A percentile compares a stretch with the other conserved stretches of the same genome.
These are phyloP conservation scores for Mus pahari DNA, from an alignment of 2,113 vertebrate species.

Conservation along the genomic window DNA sequence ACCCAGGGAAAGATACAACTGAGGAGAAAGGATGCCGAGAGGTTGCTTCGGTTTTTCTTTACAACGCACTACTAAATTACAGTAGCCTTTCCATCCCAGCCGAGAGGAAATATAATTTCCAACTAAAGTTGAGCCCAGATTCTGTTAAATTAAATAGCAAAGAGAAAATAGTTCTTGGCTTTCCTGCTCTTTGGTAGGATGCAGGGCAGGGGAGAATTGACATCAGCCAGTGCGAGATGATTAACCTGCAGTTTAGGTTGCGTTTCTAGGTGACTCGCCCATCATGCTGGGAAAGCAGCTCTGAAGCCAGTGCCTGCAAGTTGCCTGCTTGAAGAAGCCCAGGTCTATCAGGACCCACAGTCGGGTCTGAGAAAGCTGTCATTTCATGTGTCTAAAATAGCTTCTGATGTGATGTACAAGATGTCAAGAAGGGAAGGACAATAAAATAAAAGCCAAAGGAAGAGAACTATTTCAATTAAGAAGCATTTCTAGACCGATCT, in stretches of 20 bases:
- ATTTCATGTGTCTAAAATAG: constrained; percentile 75
- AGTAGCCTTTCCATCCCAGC: constrained; percentile 63
- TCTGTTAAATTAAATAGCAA: constrained; percentile 71
- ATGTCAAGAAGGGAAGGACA: constrained; percentile 73
- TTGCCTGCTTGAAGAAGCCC: constrained; percentile 67
- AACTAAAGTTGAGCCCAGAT: constrained; percentile 55
- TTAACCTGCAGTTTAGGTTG: constrained; percentile 73
- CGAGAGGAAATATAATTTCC: constrained; percentile 63
- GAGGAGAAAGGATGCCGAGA: constrained; percentile 20
- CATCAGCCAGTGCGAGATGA: constrained; percentile 63
- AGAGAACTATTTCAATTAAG: constrained; percentile 65
- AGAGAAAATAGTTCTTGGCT: constrained; percentile 55
- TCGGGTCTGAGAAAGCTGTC: constrained; percentile 68
- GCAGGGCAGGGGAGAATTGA: constrained; percentile 70
- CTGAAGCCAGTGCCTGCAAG: constrained; percentile 54
- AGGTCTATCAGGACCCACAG: constrained; percentile 71
- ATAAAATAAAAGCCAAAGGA: constrained; percentile 68
- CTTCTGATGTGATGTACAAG: constrained; percentile 74
- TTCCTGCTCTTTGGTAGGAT: constrained; percentile 40
- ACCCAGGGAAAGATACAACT: background rate
- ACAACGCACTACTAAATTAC: constrained; percentile 46
- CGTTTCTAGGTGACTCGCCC: constrained; percentile 75
- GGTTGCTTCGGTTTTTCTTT: constrained; percentile 54
- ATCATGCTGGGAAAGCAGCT: background rate
- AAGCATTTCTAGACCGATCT: constrained; percentile 65